Conservation (phyloP, 2,888 invertebrate species). For the Plebejus argus region DNA sequence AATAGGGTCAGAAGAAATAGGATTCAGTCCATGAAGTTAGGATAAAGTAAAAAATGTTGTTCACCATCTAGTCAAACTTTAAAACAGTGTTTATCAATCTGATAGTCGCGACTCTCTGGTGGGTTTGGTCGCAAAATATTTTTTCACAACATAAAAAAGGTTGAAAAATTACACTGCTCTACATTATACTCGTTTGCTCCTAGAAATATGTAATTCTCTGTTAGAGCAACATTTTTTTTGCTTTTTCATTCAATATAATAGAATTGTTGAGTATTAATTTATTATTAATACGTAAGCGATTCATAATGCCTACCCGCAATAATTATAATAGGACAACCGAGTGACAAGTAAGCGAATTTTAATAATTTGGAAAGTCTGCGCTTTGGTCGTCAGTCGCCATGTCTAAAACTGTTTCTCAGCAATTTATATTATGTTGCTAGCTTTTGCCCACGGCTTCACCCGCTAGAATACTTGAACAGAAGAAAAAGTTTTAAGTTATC, state of each 20-base stretch:
- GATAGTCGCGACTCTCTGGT: too few relatives aligned
- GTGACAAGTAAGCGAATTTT: slow-evolving; percentile 13
- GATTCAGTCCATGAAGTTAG: not conserved
- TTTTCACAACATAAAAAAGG: too few relatives aligned
- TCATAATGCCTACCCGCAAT: slow-evolving; percentile 7
- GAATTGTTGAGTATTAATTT: slow-evolving; percentile 39
- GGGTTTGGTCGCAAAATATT: too few relatives aligned
- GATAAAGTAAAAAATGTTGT: too few relatives aligned
- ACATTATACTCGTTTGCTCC: not conserved
- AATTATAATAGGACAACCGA: slow-evolving; percentile 9
- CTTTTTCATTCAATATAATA: slow-evolving; percentile 40
- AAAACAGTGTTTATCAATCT: too few relatives aligned
- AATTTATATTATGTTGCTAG: not conserved
- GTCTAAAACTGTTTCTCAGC: not conserved
- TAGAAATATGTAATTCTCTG: not conserved
- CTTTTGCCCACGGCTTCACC: not conserved
- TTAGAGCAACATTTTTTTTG: not conserved
- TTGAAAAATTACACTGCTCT: not conserved
- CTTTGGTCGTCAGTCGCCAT: not conserved
- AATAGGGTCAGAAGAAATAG: not conserved
- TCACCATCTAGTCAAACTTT: too few relatives aligned
- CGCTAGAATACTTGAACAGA: too few relatives aligned
- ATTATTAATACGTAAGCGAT: slow-evolving; percentile 16
- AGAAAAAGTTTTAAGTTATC: too few relatives aligned
- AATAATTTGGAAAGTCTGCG: slow-evolving; percentile 28